Conservation (phyloP, 1,140 invertebrate species). For the Bombyx mandarina region DNA sequence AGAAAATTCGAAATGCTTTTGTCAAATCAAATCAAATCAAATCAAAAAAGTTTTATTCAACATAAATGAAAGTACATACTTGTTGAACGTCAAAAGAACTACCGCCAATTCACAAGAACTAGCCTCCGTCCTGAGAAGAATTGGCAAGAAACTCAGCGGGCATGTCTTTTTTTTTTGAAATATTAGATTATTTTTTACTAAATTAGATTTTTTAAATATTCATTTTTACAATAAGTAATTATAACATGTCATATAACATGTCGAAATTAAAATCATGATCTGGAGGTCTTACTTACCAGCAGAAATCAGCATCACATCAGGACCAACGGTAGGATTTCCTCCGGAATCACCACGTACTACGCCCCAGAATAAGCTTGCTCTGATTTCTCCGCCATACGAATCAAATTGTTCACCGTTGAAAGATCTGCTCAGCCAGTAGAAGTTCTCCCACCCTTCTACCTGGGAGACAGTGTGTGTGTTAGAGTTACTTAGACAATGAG, state of each 20-base stretch:
- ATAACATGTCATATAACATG: no score
- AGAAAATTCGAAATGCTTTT: neutral
- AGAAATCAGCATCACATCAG: constrained; percentile 89
- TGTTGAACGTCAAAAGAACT: no score
- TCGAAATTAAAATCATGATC: neutral
- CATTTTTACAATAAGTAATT: no score
- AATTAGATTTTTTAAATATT: neutral
- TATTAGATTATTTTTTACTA: no score
- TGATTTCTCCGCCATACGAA: constrained; percentile 88
- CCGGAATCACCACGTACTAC: constrained; percentile 90
- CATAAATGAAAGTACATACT: no score
- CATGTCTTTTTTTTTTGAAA: no score
- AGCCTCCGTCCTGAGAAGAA: no score
- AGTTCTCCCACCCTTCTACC: constrained; percentile 77
- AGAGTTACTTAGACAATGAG: neutral
- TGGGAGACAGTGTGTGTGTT: constrained; percentile 13
- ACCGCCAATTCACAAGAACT: no score
- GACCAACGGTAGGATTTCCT: constrained; percentile 84
- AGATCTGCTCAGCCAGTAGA: constrained; percentile 90
- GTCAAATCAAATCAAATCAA: no score
- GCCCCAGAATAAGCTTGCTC: constrained; percentile 86
- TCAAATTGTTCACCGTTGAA: constrained; percentile 83
- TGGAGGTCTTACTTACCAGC: constrained; percentile 38
- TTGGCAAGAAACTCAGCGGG: no score
- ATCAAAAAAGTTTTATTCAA: no score